phyloP scores from a whole-genome alignment of 92 coral and sea anemone genomes.

The Parazoanthus darwini region DNA sequence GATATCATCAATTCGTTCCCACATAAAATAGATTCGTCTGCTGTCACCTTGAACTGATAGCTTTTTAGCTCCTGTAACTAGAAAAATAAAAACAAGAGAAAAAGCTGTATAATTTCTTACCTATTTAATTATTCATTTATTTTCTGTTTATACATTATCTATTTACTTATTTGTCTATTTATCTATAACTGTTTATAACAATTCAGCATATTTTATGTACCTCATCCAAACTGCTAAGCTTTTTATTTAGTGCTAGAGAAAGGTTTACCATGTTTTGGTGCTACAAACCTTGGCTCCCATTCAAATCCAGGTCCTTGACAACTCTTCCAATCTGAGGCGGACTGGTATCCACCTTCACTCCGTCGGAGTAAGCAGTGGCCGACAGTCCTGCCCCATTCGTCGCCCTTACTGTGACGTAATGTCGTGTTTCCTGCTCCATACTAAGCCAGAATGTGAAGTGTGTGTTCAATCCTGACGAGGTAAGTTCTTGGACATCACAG shows the following conservation, averaged over 20 bases:
- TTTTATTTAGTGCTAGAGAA: too few species aligned
- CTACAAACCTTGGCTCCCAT: slow-evolving; percentile 7
- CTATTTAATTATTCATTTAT: too few species aligned
- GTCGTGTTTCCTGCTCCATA: slow-evolving; percentile 67
- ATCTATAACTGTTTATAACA: too few species aligned
- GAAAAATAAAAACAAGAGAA: background rate
- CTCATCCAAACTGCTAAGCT: background rate
- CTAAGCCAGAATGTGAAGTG: slow-evolving; percentile 32
- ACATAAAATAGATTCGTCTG: slow-evolving; percentile 49
- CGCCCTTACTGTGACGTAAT: slow-evolving; percentile 87
- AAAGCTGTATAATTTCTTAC: too few species aligned
- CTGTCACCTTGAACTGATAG: slow-evolving; percentile 51
- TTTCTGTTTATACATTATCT: too few species aligned
- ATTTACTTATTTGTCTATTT: too few species aligned
- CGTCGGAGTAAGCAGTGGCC: slow-evolving; percentile 74
- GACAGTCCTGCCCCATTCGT: slow-evolving; percentile 87
- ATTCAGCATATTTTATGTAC: background rate
- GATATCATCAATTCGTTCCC: slow-evolving; percentile 61
- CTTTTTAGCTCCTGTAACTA: slow-evolving; percentile 23
- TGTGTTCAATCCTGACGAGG: slow-evolving; percentile 63
- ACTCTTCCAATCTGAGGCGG: slow-evolving; percentile 67
- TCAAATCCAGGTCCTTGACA: slow-evolving; percentile 23
- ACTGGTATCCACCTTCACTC: slow-evolving; percentile 75
- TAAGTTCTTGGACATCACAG: slow-evolving; percentile 67
- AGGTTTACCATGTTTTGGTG: background rate